Evolutionary conservation across 1,140 invertebrate genomes (phyloP).

Genomic region (Euura lappo): DNA sequence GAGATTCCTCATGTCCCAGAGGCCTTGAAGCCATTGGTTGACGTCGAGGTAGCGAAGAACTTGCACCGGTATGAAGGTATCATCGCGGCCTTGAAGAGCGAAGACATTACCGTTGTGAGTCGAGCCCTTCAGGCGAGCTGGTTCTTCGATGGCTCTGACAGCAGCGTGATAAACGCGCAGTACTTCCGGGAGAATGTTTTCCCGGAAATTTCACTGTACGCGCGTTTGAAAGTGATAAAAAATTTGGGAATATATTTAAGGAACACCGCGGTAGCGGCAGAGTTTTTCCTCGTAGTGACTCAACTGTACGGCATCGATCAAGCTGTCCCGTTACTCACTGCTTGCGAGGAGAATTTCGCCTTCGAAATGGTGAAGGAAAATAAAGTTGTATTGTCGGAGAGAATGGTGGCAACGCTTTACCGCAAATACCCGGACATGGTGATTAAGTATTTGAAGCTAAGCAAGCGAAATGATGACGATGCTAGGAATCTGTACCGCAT

Average conservation of each 20-base stretch:
- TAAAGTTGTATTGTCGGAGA: slow-evolving; percentile 22
- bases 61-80: slow-evolving; percentile 25
- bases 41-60: slow-evolving; percentile 34
- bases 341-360: slow-evolving; percentile 36
- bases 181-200: slow-evolving; percentile 40
- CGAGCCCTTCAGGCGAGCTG: slow-evolving; percentile 38
- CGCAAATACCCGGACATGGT: slow-evolving; percentile 37
- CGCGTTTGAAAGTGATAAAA: slow-evolving; percentile 38
- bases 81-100: slow-evolving; percentile 38
- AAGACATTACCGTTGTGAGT: slow-evolving; percentile 33
- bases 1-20: slow-evolving; percentile 22
- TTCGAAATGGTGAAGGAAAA: slow-evolving; percentile 15
- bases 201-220: slow-evolving; percentile 34
- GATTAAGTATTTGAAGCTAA: slow-evolving; percentile 41
- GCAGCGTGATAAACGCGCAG: slow-evolving; percentile 26
- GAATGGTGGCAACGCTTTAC: slow-evolving; percentile 31
- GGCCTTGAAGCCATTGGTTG: slow-evolving; percentile 29
- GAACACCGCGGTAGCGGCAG: slow-evolving; percentile 27
- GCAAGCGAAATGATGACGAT: not conserved
- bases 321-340: slow-evolving; percentile 32
- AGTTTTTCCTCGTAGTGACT: slow-evolving; percentile 30
- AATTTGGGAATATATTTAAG: slow-evolving; percentile 26
- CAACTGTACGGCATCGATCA: slow-evolving; percentile 28
- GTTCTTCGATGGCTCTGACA: slow-evolving; percentile 37
- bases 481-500: not conserved